Base-by-base conservation (phyloP, 92 coral and sea anemone genomes). In the Phymanthus crucifer region DNA sequence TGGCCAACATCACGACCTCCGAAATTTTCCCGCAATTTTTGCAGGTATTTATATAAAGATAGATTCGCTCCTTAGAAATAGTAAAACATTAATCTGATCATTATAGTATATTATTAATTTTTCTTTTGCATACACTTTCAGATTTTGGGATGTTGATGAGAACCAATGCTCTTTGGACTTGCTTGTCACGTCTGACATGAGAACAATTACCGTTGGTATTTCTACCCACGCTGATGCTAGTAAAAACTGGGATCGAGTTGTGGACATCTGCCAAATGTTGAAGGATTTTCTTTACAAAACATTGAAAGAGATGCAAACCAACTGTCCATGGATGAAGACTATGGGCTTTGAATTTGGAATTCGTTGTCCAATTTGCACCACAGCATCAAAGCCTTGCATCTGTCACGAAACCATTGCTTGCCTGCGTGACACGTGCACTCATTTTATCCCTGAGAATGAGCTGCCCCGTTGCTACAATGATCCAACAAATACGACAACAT, bases 271-370 rank as follows among this genome's bases (percentile, higher is more conserved):
- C 66, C 56, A 68, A 40, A 0, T 8, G 33, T 29, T 68, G 2
- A 36, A 40, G 3, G 61, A n/a, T 17, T 68, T 78, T 32, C 57
- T 78, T 3, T 16, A 65, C 36, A 45, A 40, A 3, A 78, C 66
- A 29, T 50, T 86, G 17, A 35, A 82, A 33, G 26, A 79, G 24
- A 69, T 87, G 80, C 18, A 57, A 1, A 3, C 4, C 27, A 72
- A 77, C 34, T 82, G 34, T 47, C 65, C 76, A 29, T 87, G 90
- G 90, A 76, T 87, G 80, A 71, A 33, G 1, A n/a, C 0, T 50
- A 43, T 87, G 76, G 72, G 50, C 45, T 70, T 19, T 31, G 83
- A 76, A 27, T 66, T 87, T 5, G 19, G 76, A 35, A 71, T 87
- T 27, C 35, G 68, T 27, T 61, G 68, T 29, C 68, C 68, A 61